These are phyloP conservation scores for Hyaena hyaena DNA, from an alignment of 2,113 vertebrate species.

Conservation along the genomic window DNA sequence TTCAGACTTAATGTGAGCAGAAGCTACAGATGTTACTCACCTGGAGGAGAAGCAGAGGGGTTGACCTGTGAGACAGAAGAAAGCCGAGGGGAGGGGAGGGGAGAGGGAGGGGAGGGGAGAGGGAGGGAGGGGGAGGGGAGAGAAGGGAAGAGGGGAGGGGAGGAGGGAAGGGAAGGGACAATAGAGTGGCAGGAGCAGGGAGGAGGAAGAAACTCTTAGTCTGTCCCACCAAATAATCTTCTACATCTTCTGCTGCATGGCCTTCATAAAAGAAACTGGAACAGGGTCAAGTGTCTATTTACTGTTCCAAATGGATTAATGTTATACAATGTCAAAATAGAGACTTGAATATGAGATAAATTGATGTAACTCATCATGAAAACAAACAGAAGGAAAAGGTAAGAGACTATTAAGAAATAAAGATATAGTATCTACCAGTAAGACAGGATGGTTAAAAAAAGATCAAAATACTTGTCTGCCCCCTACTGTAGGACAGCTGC, in stretches of 20 bases:
- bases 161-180: slow-evolving; percentile 80
- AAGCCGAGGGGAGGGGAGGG: slow-evolving; percentile 64
- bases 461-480: slow-evolving; percentile 76
- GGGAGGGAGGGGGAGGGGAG: slow-evolving; percentile 79
- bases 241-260: slow-evolving; percentile 93
- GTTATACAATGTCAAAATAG: slow-evolving; percentile 8
- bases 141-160: slow-evolving; percentile 72
- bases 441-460: slow-evolving; percentile 62
- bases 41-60: slow-evolving; percentile 85
- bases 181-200: slow-evolving; percentile 79
- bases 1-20: slow-evolving; percentile 93
- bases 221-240: slow-evolving; percentile 87
- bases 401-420: slow-evolving; percentile 88
- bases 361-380: slow-evolving; percentile 48
- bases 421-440: slow-evolving; percentile 74
- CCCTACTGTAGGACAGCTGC: slow-evolving; percentile 84
- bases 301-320: slow-evolving; percentile 52
- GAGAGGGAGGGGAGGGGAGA: slow-evolving; percentile 76
- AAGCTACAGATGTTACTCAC: slow-evolving; percentile 89
- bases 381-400: slow-evolving; percentile 71
- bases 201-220: slow-evolving; percentile 91
- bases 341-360: slow-evolving; percentile 49
- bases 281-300: neutral
- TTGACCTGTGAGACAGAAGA: slow-evolving; percentile 82
- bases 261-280: slow-evolving; percentile 80